Conservation (phyloP, 2,113 vertebrate genomes). For the Anhinga anhinga region DNA sequence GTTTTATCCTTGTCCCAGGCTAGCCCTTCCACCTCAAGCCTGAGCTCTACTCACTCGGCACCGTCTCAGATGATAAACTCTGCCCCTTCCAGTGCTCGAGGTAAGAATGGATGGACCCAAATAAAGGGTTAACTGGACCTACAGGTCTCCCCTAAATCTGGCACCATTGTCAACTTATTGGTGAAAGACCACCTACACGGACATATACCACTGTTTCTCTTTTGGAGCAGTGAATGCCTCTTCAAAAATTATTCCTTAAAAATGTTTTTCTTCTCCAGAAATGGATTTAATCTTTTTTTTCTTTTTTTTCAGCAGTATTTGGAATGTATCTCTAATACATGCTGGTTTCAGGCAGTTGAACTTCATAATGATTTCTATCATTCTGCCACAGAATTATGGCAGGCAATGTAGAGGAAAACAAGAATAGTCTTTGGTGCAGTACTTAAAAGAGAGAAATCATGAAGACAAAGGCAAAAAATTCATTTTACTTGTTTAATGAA, state of each 20-base stretch:
- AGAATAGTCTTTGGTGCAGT: neutral
- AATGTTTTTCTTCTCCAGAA: neutral
- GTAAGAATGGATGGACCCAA: slow-evolving; percentile 72
- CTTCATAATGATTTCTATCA: neutral
- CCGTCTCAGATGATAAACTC: slow-evolving; percentile 93
- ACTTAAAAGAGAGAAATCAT: slow-evolving; percentile 1
- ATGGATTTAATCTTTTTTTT: neutral
- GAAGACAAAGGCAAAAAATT: slow-evolving; percentile 1
- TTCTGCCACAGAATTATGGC: neutral
- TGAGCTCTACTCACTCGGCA: slow-evolving; percentile 93
- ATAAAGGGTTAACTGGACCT: neutral
- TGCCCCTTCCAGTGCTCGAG: slow-evolving; percentile 93
- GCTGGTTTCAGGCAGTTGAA: neutral
- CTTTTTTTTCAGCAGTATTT: neutral
- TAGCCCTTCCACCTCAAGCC: slow-evolving; percentile 93
- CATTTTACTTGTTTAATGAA: neutral
- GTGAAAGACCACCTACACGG: neutral
- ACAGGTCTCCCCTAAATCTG: neutral
- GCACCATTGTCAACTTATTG: neutral
- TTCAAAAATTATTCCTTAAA: neutral
- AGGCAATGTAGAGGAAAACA: neutral
- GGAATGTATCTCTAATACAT: neutral
- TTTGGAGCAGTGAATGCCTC: neutral
- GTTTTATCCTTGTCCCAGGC: slow-evolving; percentile 81
- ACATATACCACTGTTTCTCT: neutral